Evolutionary conservation across 92 coral and sea anemone genomes (phyloP).

Genomic region (Bergia sp.): DNA sequence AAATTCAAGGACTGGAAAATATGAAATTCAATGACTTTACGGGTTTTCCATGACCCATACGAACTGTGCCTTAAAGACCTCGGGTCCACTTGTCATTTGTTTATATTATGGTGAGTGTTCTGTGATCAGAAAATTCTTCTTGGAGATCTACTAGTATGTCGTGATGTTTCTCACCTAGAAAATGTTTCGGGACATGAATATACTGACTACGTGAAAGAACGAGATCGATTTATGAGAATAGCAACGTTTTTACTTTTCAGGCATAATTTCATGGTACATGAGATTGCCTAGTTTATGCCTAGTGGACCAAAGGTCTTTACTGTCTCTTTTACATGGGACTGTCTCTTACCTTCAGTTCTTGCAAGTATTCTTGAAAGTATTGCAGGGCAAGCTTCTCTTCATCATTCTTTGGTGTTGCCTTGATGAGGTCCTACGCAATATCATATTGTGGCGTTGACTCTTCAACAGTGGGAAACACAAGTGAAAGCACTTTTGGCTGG

Average conservation of each 20-base stretch:
- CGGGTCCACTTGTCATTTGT: background rate
- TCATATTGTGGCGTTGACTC: background rate
- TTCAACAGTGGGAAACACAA: constrained; percentile 45
- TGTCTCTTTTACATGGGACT: background rate
- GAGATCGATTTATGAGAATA: background rate
- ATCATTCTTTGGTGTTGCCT: background rate
- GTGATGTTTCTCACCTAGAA: background rate
- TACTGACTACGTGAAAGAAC: background rate
- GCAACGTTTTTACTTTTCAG: background rate
- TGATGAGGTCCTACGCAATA: background rate
- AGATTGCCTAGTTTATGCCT: background rate
- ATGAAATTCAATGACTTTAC: no score
- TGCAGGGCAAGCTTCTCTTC: background rate
- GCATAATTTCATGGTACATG: background rate
- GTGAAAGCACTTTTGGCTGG: constrained; percentile 47
- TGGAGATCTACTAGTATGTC: background rate
- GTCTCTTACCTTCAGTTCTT: constrained; percentile 14
- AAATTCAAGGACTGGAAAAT: no score
- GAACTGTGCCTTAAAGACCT: background rate
- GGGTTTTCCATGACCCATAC: no score
- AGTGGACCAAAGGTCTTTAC: background rate
- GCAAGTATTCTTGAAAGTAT: background rate
- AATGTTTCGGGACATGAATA: constrained; percentile 8
- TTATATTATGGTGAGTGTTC: background rate
- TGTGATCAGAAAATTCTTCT: constrained; percentile 2